These are phyloP conservation scores for Premnoplex brunnescens DNA, from an alignment of 2,797 vertebrate species.

Conservation along the genomic window DNA sequence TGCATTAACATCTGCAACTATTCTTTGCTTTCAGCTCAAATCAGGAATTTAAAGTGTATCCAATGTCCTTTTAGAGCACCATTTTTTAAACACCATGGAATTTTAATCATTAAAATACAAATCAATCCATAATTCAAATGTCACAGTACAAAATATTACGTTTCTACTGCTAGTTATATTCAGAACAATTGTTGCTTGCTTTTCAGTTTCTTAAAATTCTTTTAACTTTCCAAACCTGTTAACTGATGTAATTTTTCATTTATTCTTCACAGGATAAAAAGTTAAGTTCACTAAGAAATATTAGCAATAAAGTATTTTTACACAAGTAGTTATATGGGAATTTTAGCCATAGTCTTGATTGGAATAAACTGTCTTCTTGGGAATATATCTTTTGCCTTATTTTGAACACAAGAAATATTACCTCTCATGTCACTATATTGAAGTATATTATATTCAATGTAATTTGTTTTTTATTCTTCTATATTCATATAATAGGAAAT, in stretches of 20 bases:
- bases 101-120: background rate
- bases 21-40: background rate
- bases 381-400: background rate
- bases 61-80: background rate
- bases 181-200: background rate
- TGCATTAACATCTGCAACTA: background rate
- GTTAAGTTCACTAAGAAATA: background rate
- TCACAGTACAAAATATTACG: background rate
- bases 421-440: background rate
- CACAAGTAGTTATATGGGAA: background rate
- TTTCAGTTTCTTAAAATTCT: background rate
- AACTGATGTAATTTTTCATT: background rate
- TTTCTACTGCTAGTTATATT: background rate
- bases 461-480: slow-evolving; percentile 25
- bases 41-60: background rate
- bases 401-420: background rate
- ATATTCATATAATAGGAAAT: slow-evolving; percentile 42
- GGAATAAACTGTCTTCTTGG: background rate
- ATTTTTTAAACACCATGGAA: background rate
- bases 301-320: background rate
- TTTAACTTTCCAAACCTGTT: background rate
- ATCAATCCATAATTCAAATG: background rate
- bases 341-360: background rate
- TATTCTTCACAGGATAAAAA: background rate
- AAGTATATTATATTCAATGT: background rate